Conservation (phyloP, 64 coral and sea anemone species). For the Montipora efflorescens region DNA sequence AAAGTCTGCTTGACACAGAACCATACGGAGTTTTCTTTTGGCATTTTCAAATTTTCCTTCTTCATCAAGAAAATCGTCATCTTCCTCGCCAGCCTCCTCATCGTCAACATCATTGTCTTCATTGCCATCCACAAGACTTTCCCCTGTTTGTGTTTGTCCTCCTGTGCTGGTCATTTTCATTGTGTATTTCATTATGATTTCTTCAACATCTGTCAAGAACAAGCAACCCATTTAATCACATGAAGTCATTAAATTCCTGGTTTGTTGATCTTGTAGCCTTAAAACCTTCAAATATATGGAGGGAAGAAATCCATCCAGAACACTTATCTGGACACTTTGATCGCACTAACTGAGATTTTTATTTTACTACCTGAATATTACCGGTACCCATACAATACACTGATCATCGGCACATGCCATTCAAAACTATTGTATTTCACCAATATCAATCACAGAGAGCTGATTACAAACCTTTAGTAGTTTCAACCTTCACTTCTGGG, state of each 20-base stretch:
- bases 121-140: conserved; percentile 2
- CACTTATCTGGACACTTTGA: too few species aligned
- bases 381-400: too few species aligned
- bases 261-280: too few species aligned
- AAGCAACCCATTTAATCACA: neutral
- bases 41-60: conserved; percentile 78
- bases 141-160: neutral
- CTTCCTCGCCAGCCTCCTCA: conserved; percentile 51
- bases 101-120: conserved; percentile 25
- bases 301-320: too few species aligned
- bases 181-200: conserved; percentile 77
- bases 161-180: conserved; percentile 5
- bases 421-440: too few species aligned
- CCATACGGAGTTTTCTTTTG: conserved; percentile 87
- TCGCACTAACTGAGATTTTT: too few species aligned
- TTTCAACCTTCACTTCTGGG: conserved; percentile 71
- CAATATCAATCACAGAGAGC: neutral
- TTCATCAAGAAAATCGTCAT: conserved; percentile 87
- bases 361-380: too few species aligned
- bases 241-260: neutral
- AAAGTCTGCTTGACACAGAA: conserved; percentile 88
- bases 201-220: conserved; percentile 67
- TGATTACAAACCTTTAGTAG: conserved; percentile 81
- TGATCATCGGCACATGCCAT: too few species aligned
- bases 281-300: too few species aligned